Conservation (phyloP, 2,888 invertebrate species). For the Piscicola geometra region DNA sequence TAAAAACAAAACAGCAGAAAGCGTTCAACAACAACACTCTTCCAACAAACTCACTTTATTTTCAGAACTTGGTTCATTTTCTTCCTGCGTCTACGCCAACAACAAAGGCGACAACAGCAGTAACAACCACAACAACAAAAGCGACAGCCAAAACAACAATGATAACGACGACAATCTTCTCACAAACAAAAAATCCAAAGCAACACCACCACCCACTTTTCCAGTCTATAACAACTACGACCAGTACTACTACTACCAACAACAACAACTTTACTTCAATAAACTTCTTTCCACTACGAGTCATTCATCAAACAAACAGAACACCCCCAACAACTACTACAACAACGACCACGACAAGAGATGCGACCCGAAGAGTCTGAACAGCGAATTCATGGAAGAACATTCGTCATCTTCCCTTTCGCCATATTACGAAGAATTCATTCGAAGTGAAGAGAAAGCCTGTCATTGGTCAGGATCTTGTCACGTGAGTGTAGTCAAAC, state of each 20-base stretch:
- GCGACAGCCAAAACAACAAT: not conserved
- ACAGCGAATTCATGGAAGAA: conserved; percentile 19
- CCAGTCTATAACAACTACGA: conserved; percentile 12
- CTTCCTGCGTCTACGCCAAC: conserved; percentile 10
- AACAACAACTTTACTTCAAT: conserved; percentile 11
- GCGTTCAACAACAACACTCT: conserved; percentile 2
- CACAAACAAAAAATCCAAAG: not conserved
- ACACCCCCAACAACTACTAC: not conserved
- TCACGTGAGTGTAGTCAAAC: conserved; percentile 41
- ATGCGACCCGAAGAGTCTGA: conserved; percentile 20
- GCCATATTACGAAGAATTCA: conserved; percentile 37
- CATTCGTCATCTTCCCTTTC: conserved; percentile 10
- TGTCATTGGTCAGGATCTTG: conserved; percentile 44
- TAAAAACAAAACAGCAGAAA: not conserved
- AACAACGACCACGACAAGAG: not conserved
- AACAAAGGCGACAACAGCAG: not conserved
- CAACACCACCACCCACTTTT: not conserved
- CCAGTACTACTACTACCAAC: conserved; percentile 12
- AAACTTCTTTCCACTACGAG: not conserved
- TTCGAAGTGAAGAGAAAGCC: not conserved
- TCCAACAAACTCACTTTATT: not conserved
- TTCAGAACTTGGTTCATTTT: not conserved
- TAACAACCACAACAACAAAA: not conserved
- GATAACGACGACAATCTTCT: not conserved
- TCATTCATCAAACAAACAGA: not conserved